Evolutionary conservation across 2,113 vertebrate genomes (phyloP), one percentile per base, ranked within the genome.

Genomic region (Helogale parvula): DNA sequence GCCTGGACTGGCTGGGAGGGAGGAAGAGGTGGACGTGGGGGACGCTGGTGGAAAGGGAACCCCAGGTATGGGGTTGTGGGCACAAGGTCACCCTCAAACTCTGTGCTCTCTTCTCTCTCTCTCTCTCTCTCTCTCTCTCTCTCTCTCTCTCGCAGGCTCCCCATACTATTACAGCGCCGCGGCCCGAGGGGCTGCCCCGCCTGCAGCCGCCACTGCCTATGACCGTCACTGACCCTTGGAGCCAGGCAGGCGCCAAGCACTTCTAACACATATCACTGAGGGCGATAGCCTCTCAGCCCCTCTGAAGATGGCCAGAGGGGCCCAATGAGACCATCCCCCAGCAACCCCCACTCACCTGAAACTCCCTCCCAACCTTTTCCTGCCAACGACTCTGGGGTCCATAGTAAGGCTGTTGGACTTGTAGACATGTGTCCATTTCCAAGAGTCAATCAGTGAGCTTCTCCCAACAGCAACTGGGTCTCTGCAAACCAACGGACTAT

Each of bases 151-250:
- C 96, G 3, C 97, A 99, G 99, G 99, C 54, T 99, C 99, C 97
- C 99, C 99, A 0, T 99, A 99, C 98, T 99, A 99, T 98, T 99
- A 99, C 98, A 99, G 99, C 0, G 99, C 99, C 0, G 99, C 99
- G 15, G 99, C 99, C 52, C 98, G 99, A 6, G 99, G 99, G 92
- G 98, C 99, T 0, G 99, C 99, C 0, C 99, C 99, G 0, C 99
- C 99, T 3, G 99, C 99, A 0, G 98, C 99, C 0, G 99, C 99
- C 68, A 98, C 99, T 0, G 99, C 99, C 97, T 99, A 99, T 0
- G 99, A 99, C 97, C 99, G 99, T 52, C 99, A 99, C 99, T 99
- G 99, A 99, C 98, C 85, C 98, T 12, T 54, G 17, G 97, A 96
- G 97, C 96, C 50, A 47, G 2, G 86, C 95, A 68, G 84, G 97